Evolutionary conservation across 2,888 invertebrate genomes (phyloP).

Genomic region (Rotaria macrura): DNA sequence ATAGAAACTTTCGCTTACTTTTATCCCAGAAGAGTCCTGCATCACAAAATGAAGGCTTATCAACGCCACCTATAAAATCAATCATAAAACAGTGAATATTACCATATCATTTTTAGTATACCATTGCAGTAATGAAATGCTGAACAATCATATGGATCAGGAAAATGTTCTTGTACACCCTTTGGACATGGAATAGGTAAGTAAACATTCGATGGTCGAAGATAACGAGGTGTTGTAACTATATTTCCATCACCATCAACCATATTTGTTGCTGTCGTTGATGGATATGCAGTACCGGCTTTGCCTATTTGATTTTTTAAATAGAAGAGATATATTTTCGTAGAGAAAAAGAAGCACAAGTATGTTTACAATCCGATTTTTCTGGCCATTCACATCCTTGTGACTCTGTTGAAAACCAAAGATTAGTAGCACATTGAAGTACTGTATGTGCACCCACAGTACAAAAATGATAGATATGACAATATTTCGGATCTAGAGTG

Average conservation of each 20-base stretch:
- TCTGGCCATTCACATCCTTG: slow-evolving; percentile 27
- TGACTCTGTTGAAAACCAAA: slow-evolving; percentile 27
- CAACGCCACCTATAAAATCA: slow-evolving; percentile 19
- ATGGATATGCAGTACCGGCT: not conserved
- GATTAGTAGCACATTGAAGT: slow-evolving; percentile 18
- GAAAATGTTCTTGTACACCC: not conserved
- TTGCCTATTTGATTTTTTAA: not conserved
- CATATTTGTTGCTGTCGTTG: slow-evolving; percentile 9
- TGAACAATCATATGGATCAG: slow-evolving; percentile 32
- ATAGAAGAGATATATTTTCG: not conserved
- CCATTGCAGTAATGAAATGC: slow-evolving; percentile 33
- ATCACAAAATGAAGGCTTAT: slow-evolving; percentile 26
- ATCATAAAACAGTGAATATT: no score
- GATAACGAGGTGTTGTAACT: not conserved
- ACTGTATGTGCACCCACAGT: slow-evolving; percentile 27
- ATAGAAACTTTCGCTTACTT: not conserved
- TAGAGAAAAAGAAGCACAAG: no score
- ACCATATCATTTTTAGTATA: not conserved
- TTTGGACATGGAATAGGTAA: slow-evolving; percentile 27
- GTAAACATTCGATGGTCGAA: not conserved
- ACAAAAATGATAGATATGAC: slow-evolving; percentile 31
- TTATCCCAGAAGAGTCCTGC: slow-evolving; percentile 29
- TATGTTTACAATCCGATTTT: slow-evolving; percentile 24
- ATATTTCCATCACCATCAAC: not conserved
- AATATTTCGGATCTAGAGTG: slow-evolving; percentile 25